A percentile compares a stretch with the other conserved stretches of the same genome.
phyloP scores from a whole-genome alignment of 2,113 vertebrate genomes.

The Pelvicachromis taeniatus region DNA sequence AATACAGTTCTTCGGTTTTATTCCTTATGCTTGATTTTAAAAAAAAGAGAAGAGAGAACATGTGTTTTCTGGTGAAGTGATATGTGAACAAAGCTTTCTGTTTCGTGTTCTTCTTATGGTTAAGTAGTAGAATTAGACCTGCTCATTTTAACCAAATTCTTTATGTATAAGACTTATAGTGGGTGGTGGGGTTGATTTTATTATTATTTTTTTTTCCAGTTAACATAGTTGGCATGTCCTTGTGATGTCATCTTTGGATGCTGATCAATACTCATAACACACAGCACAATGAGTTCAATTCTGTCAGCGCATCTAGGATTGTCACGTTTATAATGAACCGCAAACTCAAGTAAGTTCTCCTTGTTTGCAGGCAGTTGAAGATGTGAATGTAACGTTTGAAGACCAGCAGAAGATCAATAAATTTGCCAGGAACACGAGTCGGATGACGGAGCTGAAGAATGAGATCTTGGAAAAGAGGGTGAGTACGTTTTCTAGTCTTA shows the following conservation, averaged over 20 bases:
- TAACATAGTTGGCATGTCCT: not conserved
- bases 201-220: not conserved
- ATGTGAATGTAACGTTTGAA: slow-evolving; percentile 95
- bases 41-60: too few relatives aligned
- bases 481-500: not conserved
- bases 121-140: too few relatives aligned
- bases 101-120: too few relatives aligned
- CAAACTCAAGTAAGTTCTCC: accelerated
- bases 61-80: too few relatives aligned
- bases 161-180: too few relatives aligned
- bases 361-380: slow-evolving; percentile 84
- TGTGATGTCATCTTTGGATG: not conserved
- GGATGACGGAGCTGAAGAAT: slow-evolving; percentile 91
- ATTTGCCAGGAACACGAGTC: slow-evolving; percentile 94
- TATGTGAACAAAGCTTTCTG: too few relatives aligned
- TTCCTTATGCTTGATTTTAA: accelerated
- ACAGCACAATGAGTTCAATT: accelerated
- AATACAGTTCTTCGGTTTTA: not conserved
- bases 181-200: not conserved
- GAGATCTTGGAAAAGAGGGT: slow-evolving; percentile 96
- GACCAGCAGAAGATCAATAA: slow-evolving; percentile 99
- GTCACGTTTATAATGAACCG: not conserved
- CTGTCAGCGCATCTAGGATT: not conserved
- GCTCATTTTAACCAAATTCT: too few relatives aligned
- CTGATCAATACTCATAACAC: not conserved